A percentile compares a stretch with the other conserved stretches of the same genome.
phyloP scores from a whole-genome alignment of 2,797 vertebrate genomes.

The Tiaroga cobitis region DNA sequence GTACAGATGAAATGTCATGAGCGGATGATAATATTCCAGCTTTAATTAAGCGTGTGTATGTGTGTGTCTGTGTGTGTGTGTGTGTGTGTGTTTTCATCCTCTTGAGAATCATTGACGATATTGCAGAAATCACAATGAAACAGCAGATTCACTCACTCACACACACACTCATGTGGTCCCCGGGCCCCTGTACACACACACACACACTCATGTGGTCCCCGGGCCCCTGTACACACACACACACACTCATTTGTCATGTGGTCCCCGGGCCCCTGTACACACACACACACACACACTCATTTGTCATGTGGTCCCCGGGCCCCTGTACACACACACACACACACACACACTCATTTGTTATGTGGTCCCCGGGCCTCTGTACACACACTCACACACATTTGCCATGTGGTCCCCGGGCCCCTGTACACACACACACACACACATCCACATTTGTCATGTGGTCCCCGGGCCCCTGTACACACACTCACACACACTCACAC shows the following conservation, averaged over 20 bases:
- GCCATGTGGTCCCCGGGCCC: too few species aligned
- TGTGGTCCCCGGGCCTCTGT: too few species aligned
- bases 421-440: neutral
- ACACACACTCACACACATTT: neutral
- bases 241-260: too few species aligned
- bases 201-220: neutral
- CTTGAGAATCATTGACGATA: neutral
- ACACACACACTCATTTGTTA: neutral
- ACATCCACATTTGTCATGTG: too few species aligned
- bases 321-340: neutral
- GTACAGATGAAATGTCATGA: conserved; percentile 45
- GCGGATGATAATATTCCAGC: conserved; percentile 44
- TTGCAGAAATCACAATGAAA: neutral
- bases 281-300: neutral
- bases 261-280: too few species aligned
- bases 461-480: neutral
- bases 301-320: too few species aligned
- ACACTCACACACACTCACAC: neutral
- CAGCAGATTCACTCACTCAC: neutral
- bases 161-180: neutral
- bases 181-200: too few species aligned
- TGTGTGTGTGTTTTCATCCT: neutral
- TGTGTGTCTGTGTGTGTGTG: neutral
- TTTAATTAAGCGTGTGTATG: conserved; percentile 39
- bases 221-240: too few species aligned